phyloP scores from a whole-genome alignment of 1,140 invertebrate species.

The Eumaeus atala region DNA sequence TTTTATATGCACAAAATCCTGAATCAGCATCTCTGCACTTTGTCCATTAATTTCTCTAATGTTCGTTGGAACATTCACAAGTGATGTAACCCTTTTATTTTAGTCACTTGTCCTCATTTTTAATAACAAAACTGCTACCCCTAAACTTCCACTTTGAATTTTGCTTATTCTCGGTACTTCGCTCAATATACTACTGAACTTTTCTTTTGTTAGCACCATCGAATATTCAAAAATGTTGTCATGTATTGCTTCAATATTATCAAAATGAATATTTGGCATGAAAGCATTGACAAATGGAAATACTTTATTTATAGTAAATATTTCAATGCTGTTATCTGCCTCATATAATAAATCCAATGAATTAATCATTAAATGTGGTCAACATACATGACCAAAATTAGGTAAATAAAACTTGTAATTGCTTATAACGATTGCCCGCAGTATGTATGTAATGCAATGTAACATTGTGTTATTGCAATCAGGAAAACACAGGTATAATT shows the following conservation, averaged over 20 bases:
- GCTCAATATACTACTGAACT: neutral
- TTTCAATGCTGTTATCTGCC: neutral
- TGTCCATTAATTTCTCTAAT: neutral
- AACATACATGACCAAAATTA: neutral
- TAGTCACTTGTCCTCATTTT: neutral
- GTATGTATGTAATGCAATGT: neutral
- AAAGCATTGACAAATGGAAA: no score
- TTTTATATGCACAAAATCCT: neutral
- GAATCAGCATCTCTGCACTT: neutral
- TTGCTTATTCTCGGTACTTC: neutral
- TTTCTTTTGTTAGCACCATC: neutral
- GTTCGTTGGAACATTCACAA: neutral
- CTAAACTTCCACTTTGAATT: neutral
- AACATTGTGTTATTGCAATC: neutral
- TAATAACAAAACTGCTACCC: neutral
- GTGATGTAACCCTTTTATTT: neutral
- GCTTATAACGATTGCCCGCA: neutral
- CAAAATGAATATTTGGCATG: constrained; percentile 6
- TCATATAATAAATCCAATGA: neutral
- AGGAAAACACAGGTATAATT: neutral
- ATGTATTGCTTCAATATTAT: neutral
- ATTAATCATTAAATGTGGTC: neutral
- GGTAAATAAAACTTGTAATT: neutral
- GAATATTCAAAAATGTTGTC: neutral
- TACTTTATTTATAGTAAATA: neutral